Conservation (phyloP, 1,140 invertebrate genomes). For the Drosophila miranda region DNA sequence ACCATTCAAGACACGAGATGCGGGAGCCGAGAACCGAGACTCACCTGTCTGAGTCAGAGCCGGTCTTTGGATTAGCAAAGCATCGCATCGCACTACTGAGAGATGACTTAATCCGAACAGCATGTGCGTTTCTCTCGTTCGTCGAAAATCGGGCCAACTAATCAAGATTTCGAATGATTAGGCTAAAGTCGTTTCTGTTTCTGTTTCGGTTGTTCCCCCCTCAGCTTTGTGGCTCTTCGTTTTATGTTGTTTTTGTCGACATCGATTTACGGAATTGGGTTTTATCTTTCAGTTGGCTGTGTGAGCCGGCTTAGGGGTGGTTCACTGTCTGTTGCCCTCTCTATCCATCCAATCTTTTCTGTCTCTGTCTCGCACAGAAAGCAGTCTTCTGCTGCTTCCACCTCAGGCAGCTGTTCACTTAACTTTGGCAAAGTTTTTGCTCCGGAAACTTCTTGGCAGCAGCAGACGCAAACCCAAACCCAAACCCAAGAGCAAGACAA, state of each 20-base stretch:
- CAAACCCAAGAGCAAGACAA: slow-evolving; percentile 11
- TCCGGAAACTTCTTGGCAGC: slow-evolving; percentile 69
- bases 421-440: slow-evolving; percentile 54
- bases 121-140: slow-evolving; percentile 55
- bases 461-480: slow-evolving; percentile 13
- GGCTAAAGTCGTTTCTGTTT: slow-evolving; percentile 2
- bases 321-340: slow-evolving; percentile 41
- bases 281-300: slow-evolving; percentile 47
- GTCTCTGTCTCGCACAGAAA: too few species aligned
- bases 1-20: too few species aligned
- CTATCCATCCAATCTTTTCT: slow-evolving; percentile 12
- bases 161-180: slow-evolving; percentile 14
- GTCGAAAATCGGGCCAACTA: slow-evolving; percentile 31
- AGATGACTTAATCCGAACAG: slow-evolving; percentile 69
- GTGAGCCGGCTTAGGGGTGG: slow-evolving; percentile 59
- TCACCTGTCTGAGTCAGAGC: slow-evolving; percentile 67
- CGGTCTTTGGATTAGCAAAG: slow-evolving; percentile 59
- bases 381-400: slow-evolving; percentile 6
- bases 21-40: neutral
- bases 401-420: slow-evolving; percentile 40
- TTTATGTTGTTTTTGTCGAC: slow-evolving; percentile 21
- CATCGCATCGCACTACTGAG: slow-evolving; percentile 2
- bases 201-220: neutral
- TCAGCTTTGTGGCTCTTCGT: neutral
- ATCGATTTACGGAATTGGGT: slow-evolving; percentile 63